Evolutionary conservation across 2,888 invertebrate species (phyloP).

Genomic region (Monoplex corrugatus): DNA sequence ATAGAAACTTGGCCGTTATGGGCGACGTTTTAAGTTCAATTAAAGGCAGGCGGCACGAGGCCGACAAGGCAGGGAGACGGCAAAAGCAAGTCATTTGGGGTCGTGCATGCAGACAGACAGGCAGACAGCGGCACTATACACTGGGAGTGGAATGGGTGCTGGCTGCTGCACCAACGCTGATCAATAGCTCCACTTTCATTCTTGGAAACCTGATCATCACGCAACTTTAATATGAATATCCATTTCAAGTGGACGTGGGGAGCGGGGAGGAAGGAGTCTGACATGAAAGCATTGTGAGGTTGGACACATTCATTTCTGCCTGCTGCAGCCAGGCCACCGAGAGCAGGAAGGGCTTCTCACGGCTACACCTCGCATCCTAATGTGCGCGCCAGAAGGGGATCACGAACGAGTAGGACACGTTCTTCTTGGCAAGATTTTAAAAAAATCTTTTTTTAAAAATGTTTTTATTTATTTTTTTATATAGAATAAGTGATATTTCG

Average conservation of each 20-base stretch:
- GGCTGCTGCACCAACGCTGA: conserved; percentile 4
- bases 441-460: background rate
- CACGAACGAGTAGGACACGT: background rate
- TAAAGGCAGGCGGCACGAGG: conserved; percentile 9
- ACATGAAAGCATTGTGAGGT: conserved; percentile 10
- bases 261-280: background rate
- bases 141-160: background rate
- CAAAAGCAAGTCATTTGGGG: background rate
- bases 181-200: conserved; percentile 38
- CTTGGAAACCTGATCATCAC: conserved; percentile 38
- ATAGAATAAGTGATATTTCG: no score
- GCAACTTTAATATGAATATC: conserved; percentile 47
- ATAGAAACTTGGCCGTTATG: background rate
- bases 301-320: conserved; percentile 17
- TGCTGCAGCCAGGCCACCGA: background rate
- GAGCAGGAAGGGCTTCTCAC: background rate
- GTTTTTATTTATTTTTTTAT: no score
- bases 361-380: background rate
- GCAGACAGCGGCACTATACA: background rate
- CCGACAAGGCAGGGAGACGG: background rate
- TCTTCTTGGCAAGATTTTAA: background rate
- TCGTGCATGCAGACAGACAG: background rate
- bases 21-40: conserved; percentile 42
- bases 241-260: conserved; percentile 26
- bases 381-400: background rate